Conservation (phyloP, 2,113 vertebrate genomes). For the Tetrao urogallus region DNA sequence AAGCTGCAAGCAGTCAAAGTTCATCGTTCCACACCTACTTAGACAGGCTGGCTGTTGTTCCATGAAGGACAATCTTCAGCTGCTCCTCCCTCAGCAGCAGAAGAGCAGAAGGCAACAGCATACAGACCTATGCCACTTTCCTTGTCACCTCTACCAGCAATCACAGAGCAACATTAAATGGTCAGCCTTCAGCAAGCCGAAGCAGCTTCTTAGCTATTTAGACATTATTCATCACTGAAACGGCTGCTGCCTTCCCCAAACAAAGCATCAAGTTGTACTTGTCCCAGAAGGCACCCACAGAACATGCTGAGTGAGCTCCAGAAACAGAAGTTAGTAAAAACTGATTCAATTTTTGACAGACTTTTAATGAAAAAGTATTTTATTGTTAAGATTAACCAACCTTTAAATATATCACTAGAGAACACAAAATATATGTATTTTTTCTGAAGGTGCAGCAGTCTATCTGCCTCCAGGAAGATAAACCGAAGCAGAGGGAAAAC, state of each 20-base stretch:
- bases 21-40: background rate
- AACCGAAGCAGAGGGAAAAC: background rate
- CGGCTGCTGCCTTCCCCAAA: background rate
- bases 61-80: background rate
- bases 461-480: background rate
- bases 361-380: background rate
- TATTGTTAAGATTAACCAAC: background rate
- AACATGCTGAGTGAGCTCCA: background rate
- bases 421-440: background rate
- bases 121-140: background rate
- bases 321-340: background rate
- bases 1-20: background rate
- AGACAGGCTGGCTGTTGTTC: rapidly evolving
- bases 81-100: background rate
- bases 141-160: background rate
- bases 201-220: background rate
- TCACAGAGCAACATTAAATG: background rate
- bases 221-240: background rate
- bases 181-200: background rate
- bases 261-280: background rate
- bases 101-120: background rate
- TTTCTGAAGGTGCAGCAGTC: background rate
- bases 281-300: background rate
- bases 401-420: background rate
- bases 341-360: background rate